Percentiles rank a stretch among this genome's conserved stretches.
Conservation (phyloP, 2,113 vertebrate genomes). For the Eurypyga helias region DNA sequence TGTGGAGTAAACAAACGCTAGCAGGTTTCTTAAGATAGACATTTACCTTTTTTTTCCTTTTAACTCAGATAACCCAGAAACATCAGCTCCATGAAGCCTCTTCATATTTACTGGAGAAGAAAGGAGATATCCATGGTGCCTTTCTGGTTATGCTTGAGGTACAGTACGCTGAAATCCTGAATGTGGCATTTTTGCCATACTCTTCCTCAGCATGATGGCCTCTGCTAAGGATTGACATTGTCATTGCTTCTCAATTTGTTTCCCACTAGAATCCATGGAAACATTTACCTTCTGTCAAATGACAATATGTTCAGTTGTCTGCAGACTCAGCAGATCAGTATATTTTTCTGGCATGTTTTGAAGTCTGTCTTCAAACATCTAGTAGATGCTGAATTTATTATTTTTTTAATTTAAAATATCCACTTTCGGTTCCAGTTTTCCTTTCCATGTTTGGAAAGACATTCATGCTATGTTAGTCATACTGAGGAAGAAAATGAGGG, state of each 20-base stretch:
- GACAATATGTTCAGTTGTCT: not conserved
- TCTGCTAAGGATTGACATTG: not conserved
- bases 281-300: not conserved
- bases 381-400: not conserved
- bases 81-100: constrained; percentile 86
- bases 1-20: not conserved
- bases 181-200: not conserved
- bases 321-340: not conserved
- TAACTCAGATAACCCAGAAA: constrained; percentile 85
- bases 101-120: constrained; percentile 91
- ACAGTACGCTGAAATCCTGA: not conserved
- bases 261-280: not conserved
- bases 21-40: not conserved
- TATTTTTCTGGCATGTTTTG: not conserved
- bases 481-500: not conserved
- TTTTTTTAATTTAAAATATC: not conserved
- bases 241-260: not conserved
- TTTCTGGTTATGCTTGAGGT: constrained; percentile 93
- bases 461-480: not conserved
- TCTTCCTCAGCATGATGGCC: not conserved
- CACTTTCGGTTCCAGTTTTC: not conserved
- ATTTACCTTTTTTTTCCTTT: not conserved
- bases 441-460: not conserved
- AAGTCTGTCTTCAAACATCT: not conserved
- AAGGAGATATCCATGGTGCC: constrained; percentile 89